These are phyloP conservation scores for Scolopax bukidnonensis DNA, from an alignment of 2,797 vertebrate species.

Conservation along the genomic window DNA sequence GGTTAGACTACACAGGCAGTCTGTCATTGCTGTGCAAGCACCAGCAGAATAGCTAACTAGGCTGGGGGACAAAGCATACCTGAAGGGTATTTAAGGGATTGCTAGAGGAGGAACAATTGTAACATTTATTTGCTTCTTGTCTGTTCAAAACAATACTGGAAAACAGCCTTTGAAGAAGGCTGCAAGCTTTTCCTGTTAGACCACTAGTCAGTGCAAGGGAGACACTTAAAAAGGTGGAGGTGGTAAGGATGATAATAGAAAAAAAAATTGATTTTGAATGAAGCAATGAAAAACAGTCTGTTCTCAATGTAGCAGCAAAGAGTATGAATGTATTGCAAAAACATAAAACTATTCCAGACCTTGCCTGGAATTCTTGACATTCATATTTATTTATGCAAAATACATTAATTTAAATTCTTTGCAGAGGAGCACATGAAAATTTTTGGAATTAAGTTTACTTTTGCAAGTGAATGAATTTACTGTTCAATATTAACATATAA, in stretches of 20 bases:
- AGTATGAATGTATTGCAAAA: neutral
- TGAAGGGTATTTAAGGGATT: neutral
- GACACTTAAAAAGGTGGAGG: neutral
- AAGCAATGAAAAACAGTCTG: neutral
- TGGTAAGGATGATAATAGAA: neutral
- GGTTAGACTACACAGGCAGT: neutral
- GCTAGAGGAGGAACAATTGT: neutral
- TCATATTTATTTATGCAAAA: constrained; percentile 69
- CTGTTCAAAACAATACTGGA: neutral
- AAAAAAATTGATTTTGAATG: neutral
- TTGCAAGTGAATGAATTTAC: constrained; percentile 47
- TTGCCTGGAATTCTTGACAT: constrained; percentile 30
- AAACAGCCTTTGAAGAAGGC: neutral
- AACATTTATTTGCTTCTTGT: neutral
- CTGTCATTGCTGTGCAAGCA: neutral
- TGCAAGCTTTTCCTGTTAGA: neutral
- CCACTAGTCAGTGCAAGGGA: neutral
- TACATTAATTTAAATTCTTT: constrained; percentile 62
- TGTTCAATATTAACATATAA: constrained; percentile 62
- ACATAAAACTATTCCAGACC: neutral
- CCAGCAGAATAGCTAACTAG: neutral
- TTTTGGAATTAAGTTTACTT: constrained; percentile 57
- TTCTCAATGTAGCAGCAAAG: neutral
- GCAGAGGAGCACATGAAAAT: constrained; percentile 22
- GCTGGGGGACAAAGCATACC: neutral